Base-by-base conservation (phyloP, 2,888 invertebrate species). In the Callosobruchus maculatus region DNA sequence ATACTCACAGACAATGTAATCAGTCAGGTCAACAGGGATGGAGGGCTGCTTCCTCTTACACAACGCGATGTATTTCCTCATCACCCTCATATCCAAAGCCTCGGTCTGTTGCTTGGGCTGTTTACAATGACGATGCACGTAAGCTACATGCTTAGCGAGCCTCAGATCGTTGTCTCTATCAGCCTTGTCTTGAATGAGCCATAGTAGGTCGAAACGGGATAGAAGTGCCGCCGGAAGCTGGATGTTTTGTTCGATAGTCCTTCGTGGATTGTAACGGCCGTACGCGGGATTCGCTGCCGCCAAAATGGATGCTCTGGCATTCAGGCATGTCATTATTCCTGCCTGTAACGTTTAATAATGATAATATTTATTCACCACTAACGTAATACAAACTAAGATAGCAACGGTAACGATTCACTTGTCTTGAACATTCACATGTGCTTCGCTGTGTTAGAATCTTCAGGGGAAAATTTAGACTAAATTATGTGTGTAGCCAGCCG, bases 271-370 rank as follows among this genome's bases (percentile, higher is more conserved):
- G 90, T 99, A 99, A 75, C 98, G 93, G 7, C 99, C 99, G 87
- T 95, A 99, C 0, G 98, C 98, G 0, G 99, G 99, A 91, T 99
- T 99, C 0, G 99, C 99, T 2, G 99, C 99, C 22, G 99, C 99
- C 79, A 99, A 89, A 84, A 99, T 99, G 0, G 99, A 96, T 73
- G 97, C 98, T 78, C 99, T 92, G 0, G 99, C 99, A 89, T 99
- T 99, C 78, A 99, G 88, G 72, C 97, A 95, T 0, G 99, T 98
- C 95, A 99, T 96, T 83, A 99, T 99, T 75, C 99, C 99, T 49
- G 98, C 99, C 94, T 94, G 85, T 9, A 83, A 85, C 77, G n/a
- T n/a, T n/a, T n/a, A 67, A 68, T 77, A 73, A 74, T 72, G 70
- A 69, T n/a, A n/a, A n/a, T n/a, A n/a, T n/a, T n/a, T n/a, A n/a